A percentile compares a stretch with the other conserved stretches of the same genome.
phyloP scores from a whole-genome alignment of 2,797 vertebrate genomes.

The Poecilia wingei region DNA sequence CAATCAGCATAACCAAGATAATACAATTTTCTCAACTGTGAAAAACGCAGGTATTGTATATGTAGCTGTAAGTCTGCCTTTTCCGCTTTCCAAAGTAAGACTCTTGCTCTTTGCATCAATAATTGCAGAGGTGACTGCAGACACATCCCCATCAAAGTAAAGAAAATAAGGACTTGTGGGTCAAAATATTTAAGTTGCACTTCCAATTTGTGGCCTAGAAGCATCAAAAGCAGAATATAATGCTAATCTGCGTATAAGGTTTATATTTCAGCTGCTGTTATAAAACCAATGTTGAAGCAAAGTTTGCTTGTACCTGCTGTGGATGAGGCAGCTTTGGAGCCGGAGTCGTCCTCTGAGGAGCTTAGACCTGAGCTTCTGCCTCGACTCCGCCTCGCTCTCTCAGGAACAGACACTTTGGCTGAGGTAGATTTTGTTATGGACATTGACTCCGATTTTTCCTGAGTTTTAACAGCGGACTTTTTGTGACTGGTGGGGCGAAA shows the following conservation, averaged over 20 bases:
- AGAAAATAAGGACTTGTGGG: neutral
- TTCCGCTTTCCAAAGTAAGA: neutral
- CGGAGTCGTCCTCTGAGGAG: conserved; percentile 81
- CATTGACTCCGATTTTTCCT: conserved; percentile 80
- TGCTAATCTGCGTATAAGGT: neutral
- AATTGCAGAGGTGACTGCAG: neutral
- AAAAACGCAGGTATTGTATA: neutral
- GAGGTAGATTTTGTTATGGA: conserved; percentile 88
- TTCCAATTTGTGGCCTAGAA: neutral
- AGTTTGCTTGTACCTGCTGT: conserved; percentile 78
- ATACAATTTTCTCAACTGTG: neutral
- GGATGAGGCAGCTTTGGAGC: conserved; percentile 81
- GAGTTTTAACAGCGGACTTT: conserved; percentile 84
- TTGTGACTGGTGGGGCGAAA: conserved; percentile 75
- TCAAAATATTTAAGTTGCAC: neutral
- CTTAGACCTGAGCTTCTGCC: conserved; percentile 79
- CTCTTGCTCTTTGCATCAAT: neutral
- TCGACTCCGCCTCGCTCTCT: conserved; percentile 74
- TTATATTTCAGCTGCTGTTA: neutral
- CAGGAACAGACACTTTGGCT: conserved; percentile 81
- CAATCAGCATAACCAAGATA: neutral
- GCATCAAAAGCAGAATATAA: neutral
- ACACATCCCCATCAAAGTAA: neutral
- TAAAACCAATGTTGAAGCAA: neutral
- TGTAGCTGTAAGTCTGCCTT: neutral